These are phyloP conservation scores for Phaonia tiefii DNA, from an alignment of 2,888 invertebrate species.

Conservation along the genomic window DNA sequence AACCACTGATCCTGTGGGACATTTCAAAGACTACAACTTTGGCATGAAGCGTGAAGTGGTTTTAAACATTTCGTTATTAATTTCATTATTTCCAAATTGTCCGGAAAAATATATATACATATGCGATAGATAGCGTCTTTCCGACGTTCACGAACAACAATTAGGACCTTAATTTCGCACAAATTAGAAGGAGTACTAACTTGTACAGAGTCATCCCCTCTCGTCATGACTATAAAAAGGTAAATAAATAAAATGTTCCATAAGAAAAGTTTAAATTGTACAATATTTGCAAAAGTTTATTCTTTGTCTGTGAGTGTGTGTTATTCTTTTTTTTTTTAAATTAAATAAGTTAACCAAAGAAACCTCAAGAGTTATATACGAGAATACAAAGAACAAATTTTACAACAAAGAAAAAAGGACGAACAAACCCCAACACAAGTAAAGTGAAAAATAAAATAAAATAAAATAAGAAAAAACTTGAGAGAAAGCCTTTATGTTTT, in stretches of 20 bases:
- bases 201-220: too few relatives aligned
- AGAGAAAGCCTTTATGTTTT: constrained; percentile 43
- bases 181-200: too few relatives aligned
- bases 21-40: too few relatives aligned
- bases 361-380: constrained; percentile 31
- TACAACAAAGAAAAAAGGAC: not conserved
- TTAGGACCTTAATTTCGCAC: too few relatives aligned
- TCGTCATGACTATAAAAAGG: constrained; percentile 26
- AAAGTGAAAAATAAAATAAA: constrained; percentile 5
- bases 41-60: too few relatives aligned
- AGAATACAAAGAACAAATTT: constrained; percentile 42
- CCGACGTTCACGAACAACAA: too few relatives aligned
- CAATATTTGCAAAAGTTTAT: constrained; percentile 23
- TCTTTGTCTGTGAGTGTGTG: too few relatives aligned
- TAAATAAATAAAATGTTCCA: constrained; percentile 16
- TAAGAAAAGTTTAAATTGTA: constrained; percentile 8
- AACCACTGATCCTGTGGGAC: too few relatives aligned
- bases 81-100: too few relatives aligned
- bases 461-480: not conserved
- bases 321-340: constrained; percentile 34
- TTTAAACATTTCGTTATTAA: too few relatives aligned
- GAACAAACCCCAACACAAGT: not conserved
- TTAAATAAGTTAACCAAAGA: constrained; percentile 32
- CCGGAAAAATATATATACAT: too few relatives aligned
- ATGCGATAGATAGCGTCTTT: too few relatives aligned